Evolutionary conservation across 2,888 invertebrate species (phyloP), one percentile per base, ranked within the genome.

Genomic region (Chydorus sphaericus): DNA sequence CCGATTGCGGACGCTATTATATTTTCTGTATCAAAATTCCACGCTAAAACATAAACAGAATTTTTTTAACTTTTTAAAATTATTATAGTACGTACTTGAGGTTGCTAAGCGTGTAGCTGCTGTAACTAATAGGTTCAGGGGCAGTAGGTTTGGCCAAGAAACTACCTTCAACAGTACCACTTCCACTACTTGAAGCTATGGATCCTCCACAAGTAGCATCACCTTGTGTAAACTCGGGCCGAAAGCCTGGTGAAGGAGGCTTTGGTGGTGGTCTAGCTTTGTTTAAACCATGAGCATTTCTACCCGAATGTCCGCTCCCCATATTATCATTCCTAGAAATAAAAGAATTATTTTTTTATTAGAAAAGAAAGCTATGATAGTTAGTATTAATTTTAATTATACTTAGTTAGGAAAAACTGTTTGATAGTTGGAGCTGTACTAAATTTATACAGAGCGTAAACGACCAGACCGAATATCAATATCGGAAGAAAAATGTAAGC

Each of bases 401-500:
- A 54, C 39, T 44, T 54, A 57, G 58, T 39, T 55, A 53, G 38
- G 59, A 57, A 14, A 39, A 55, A 5, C 33, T 16, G 11, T 57
- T 38, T 11, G 56, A 53, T n/a, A 10, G 33, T 8, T 14, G 63
- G 61, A 31, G 60, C 33, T 11, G 70, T 65, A 62, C 71, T 72
- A 0, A 68, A 69, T 61, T 66, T 69, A 62, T 72, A 73, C 48
- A 72, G 63, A 11, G 66, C 66, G 57, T 70, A 73, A 37, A 70
- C 65, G 30, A 71, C 62, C 4, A 70, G 61, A 8, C 64, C 65
- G 14, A 69, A 61, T 4, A 66, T 65, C n/a, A 61, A 64, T 29
- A 69, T 61, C 37, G 66, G 61, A 23, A 71, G 61, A 28, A 70
- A 50, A 54, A 68, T 67, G n/a, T n/a, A n/a, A n/a, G n/a, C 48